Evolutionary conservation across 2,797 vertebrate species (phyloP), one percentile per base, ranked within the genome.

Genomic region (Glossophaga mutica): DNA sequence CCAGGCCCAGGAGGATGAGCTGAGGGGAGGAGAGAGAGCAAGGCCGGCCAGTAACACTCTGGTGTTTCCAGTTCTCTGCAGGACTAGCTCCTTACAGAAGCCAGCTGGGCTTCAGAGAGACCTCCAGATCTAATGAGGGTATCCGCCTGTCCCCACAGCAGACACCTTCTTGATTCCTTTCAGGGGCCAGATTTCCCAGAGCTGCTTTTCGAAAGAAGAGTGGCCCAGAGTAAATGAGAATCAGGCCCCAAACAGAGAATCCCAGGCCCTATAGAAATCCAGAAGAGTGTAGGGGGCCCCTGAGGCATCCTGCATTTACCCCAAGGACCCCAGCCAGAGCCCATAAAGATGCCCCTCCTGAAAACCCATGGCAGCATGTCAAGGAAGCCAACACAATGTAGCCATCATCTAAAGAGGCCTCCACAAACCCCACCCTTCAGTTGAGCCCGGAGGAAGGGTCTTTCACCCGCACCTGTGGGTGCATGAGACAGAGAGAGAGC

Each of bases 361-460:
- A 70, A 73, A 86, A 87, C 9, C 9, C 44, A 22, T 10, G 19
- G 79, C n/a, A 39, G 16, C 2, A 10, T 8, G n/a, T 67, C 57
- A 21, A 21, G 59, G 83, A 62, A 44, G 50, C 14, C 65, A 52
- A 21, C 6, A 7, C 0, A 0, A 15, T 3, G 11, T 4, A 3
- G 44, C 22, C n/a, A 42, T 26, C 10, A 4, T 29, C 52, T 73
- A 26, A 37, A 21, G 46, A 52, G 52, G 18, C 34, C 32, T 29
- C 74, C 52, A 29, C 76, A 71, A 68, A 78, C 29, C 29, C 74
- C 5, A 26, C 9, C 11, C 15, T 24, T 26, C 73, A 19, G 19
- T 6, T 34, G 68, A 71, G 50, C 44, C 6, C 9, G 3, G 37
- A 73, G 73, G 59, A 42, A 42, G 32, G 29, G 21, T 42, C 39